These are phyloP conservation scores for Sminthurides aquaticus DNA, from an alignment of 2,888 invertebrate genomes.

Conservation along the genomic window DNA sequence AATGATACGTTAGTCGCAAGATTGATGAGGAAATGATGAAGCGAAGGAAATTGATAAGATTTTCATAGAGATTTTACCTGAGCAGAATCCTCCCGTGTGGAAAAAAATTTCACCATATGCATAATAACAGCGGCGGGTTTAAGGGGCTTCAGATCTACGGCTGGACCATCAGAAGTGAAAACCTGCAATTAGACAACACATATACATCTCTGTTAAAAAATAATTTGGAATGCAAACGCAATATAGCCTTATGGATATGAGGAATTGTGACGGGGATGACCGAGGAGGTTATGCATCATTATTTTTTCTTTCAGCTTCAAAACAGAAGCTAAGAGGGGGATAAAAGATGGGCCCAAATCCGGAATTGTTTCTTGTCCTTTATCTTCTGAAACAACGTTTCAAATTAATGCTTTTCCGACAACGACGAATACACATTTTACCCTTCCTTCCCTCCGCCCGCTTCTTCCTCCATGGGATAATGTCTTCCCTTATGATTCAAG, in stretches of 20 bases:
- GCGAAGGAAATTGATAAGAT: too few species aligned
- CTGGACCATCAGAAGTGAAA: slow-evolving; percentile 48
- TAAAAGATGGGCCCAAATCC: background rate
- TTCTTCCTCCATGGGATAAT: too few species aligned
- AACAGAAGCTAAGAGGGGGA: background rate
- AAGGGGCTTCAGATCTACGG: slow-evolving; percentile 48
- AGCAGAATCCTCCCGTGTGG: slow-evolving; percentile 29
- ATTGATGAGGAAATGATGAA: too few species aligned
- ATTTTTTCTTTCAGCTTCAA: background rate
- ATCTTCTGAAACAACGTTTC: too few species aligned
- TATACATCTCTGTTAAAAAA: background rate
- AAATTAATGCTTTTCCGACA: too few species aligned
- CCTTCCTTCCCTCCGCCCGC: too few species aligned
- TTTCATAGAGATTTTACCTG: slow-evolving; percentile 12
- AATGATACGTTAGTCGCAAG: too few species aligned
- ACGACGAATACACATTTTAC: too few species aligned
- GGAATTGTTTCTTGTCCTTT: background rate
- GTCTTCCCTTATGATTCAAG: too few species aligned
- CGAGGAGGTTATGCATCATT: background rate
- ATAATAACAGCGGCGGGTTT: slow-evolving; percentile 72
- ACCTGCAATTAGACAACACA: slow-evolving; percentile 45
- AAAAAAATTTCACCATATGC: slow-evolving; percentile 73
- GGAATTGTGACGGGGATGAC: background rate
- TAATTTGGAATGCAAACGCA: background rate
- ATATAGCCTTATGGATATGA: background rate